Evolutionary conservation across 2,797 vertebrate species (phyloP).

Genomic region (Tinamus major): DNA sequence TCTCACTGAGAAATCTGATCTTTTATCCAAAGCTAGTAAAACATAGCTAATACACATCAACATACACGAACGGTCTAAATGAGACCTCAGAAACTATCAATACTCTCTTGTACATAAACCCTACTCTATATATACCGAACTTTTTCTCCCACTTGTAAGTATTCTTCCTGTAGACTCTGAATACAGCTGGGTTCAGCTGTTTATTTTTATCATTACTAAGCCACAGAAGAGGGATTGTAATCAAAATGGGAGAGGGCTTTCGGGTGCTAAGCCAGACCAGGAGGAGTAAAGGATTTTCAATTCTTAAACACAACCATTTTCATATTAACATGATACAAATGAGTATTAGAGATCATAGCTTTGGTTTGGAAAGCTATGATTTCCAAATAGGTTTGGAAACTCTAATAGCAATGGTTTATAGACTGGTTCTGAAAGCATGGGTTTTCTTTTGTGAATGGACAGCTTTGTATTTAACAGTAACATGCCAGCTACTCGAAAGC

Average conservation of each 20-base stretch:
- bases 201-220: constrained; percentile 22
- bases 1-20: neutral
- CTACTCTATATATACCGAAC: neutral
- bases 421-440: neutral
- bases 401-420: constrained; percentile 32
- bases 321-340: constrained; percentile 42
- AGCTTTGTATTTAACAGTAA: constrained; percentile 14
- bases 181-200: neutral
- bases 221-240: constrained; percentile 11
- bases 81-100: constrained; percentile 1
- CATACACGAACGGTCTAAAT: neutral
- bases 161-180: neutral
- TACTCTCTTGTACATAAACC: neutral
- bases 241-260: constrained; percentile 7
- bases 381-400: constrained; percentile 35
- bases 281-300: constrained; percentile 15
- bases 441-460: neutral
- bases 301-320: constrained; percentile 9
- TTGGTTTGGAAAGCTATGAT: too few relatives aligned
- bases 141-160: neutral
- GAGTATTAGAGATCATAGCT: constrained; percentile 30
- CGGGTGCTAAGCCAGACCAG: neutral
- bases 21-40: neutral
- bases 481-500: neutral
- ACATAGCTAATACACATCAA: neutral